These are phyloP conservation scores for Brachionus manjavacas DNA, from an alignment of 1,140 invertebrate species.

Conservation along the genomic window DNA sequence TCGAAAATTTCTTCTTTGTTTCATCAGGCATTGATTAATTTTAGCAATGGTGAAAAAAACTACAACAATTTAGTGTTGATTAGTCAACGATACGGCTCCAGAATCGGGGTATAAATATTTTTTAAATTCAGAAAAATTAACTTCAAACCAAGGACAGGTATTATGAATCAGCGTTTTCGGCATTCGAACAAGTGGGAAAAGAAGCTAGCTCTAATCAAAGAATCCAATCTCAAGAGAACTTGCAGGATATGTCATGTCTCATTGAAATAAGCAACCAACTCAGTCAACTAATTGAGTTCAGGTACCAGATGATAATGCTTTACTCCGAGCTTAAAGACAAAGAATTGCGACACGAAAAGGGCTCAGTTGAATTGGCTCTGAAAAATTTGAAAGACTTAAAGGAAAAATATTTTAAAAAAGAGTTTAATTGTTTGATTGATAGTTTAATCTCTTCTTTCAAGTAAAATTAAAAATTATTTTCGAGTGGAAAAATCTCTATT, in stretches of 20 bases:
- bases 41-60: background rate
- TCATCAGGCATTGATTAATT: background rate
- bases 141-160: background rate
- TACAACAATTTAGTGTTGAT: conserved; percentile 31
- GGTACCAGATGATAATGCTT: conserved; percentile 9
- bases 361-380: background rate
- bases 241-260: background rate
- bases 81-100: background rate
- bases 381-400: background rate
- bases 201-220: background rate
- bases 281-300: background rate
- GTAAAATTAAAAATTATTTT: background rate
- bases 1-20: background rate
- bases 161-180: background rate
- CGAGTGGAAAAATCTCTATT: background rate
- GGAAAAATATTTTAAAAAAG: background rate
- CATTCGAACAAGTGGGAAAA: background rate
- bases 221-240: no score
- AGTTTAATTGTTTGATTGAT: background rate
- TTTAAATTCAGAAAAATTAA: background rate
- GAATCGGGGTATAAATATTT: background rate
- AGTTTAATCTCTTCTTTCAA: background rate
- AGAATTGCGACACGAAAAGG: background rate
- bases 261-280: background rate
- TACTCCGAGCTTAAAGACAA: conserved; percentile 21